Evolutionary conservation across 2,113 vertebrate genomes (phyloP), one percentile per base, ranked within the genome.

Genomic region (Myiozetetes cayanensis): DNA sequence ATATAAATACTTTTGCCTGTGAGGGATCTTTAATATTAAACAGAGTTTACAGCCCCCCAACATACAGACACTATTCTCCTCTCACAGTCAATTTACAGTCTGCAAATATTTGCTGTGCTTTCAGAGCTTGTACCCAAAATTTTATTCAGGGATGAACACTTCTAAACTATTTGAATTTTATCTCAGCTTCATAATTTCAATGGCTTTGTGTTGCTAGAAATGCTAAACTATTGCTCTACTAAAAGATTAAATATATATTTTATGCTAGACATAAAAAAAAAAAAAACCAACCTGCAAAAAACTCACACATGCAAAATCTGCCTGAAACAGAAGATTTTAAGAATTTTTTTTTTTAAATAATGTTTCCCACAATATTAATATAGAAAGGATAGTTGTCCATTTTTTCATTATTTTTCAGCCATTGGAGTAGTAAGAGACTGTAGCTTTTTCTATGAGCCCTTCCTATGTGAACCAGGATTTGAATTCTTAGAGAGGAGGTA

Each of bases 341-440:
- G 12, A 11, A 17, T 28, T 58, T 80, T 67, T 43, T 43, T 6
- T 23, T 1, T 18, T 76, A 37, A 73, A 16, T 3, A 41, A 9
- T 0, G 0, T 47, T 80, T 49, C 3, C 0, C 5, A 31, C 2
- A 53, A 17, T 22, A n/a, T 47, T 73, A 52, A 46, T 10, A 39
- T 3, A 58, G 50, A 73, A 84, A 77, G 17, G 5, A n/a, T 31
- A 8, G 13, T 1, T 78, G 11, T 41, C 21, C 63, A 10, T 39
- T 84, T 55, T 62, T 30, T 35, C 21, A 65, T 20, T 0, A 31
- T 56, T 89, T 96, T 56, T 74, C 13, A n/a, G n/a, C 25, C 43
- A 66, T 21, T 22, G 43, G 13, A 62, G 2, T 17, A 37, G 22
- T 33, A 56, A 70, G 20, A 79, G 10, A 58, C 9, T 3, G 8